Conservation (phyloP, 35 echinoderm and acorn worm species). For the Lytechinus variegatus region DNA sequence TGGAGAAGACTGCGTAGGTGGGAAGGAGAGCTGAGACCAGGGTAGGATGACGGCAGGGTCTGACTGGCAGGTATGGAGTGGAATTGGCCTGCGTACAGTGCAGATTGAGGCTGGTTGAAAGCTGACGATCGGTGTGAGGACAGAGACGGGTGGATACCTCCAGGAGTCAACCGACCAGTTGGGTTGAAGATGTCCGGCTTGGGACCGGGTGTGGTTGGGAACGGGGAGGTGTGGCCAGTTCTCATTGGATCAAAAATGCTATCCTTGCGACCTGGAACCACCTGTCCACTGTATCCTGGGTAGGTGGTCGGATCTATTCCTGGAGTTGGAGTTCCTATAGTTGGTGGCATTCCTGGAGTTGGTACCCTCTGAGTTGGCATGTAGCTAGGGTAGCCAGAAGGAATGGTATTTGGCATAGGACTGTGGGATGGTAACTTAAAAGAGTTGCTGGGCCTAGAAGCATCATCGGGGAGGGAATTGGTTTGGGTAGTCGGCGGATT, state of each 20-base stretch:
- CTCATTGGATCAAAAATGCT: constrained; percentile 29
- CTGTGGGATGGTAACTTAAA: constrained; percentile 29
- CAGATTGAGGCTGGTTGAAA: constrained; percentile 40
- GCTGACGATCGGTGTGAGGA: neutral
- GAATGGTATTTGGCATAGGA: constrained; percentile 26
- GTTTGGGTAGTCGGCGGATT: neutral
- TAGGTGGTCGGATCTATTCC: neutral
- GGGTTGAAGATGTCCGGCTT: constrained; percentile 31
- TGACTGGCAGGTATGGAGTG: constrained; percentile 42
- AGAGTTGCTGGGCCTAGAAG: neutral
- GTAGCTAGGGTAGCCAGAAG: constrained; percentile 27
- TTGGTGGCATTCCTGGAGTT: constrained; percentile 21
- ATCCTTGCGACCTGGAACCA: neutral
- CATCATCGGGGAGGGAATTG: neutral
- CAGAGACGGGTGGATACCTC: constrained; percentile 21
- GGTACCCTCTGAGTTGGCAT: neutral
- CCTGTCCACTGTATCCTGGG: constrained; percentile 30
- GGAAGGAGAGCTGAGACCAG: constrained; percentile 12
- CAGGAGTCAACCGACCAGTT: constrained; percentile 15
- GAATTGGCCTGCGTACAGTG: neutral
- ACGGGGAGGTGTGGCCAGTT: constrained; percentile 14
- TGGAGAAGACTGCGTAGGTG: constrained; percentile 23
- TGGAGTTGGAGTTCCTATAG: neutral
- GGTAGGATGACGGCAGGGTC: constrained; percentile 31
- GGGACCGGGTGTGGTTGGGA: constrained; percentile 26